Conservation (phyloP, 2,888 invertebrate species). For the Nomada goodeniana region DNA sequence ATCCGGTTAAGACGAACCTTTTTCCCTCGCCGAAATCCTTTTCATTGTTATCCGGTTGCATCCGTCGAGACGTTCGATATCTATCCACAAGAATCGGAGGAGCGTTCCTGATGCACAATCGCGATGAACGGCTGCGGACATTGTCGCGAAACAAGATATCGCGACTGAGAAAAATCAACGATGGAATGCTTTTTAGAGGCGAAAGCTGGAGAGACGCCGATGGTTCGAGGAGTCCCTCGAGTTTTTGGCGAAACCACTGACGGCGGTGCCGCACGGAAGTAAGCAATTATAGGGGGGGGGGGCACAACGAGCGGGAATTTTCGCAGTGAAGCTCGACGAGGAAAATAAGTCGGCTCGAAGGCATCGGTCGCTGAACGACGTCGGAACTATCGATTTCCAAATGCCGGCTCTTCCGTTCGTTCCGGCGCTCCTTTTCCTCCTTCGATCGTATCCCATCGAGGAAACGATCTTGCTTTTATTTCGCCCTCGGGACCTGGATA, state of each 20-base stretch:
- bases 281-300: constrained; percentile 56
- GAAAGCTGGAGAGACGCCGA: not conserved
- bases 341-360: constrained; percentile 59
- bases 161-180: not conserved
- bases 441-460: constrained; percentile 60
- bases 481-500: constrained; percentile 54
- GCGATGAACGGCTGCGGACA: not conserved
- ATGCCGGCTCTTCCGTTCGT: constrained; percentile 56
- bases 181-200: not conserved
- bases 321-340: constrained; percentile 22
- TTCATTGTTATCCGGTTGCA: not conserved
- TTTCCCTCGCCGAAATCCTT: not conserved
- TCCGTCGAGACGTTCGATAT: not conserved
- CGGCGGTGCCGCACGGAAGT: constrained; percentile 32
- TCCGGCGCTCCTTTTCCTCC: constrained; percentile 31
- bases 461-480: constrained; percentile 66
- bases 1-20: constrained; percentile 5
- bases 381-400: constrained; percentile 70
- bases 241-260: constrained; percentile 46
- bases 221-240: not conserved
- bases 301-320: constrained; percentile 58
- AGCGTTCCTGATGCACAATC: not conserved
- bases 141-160: not conserved
- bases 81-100: not conserved
- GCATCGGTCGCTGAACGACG: constrained; percentile 62